A percentile compares a stretch with the other conserved stretches of the same genome.
Conservation (phyloP, 2,888 invertebrate species). For the Rhagium mordax region DNA sequence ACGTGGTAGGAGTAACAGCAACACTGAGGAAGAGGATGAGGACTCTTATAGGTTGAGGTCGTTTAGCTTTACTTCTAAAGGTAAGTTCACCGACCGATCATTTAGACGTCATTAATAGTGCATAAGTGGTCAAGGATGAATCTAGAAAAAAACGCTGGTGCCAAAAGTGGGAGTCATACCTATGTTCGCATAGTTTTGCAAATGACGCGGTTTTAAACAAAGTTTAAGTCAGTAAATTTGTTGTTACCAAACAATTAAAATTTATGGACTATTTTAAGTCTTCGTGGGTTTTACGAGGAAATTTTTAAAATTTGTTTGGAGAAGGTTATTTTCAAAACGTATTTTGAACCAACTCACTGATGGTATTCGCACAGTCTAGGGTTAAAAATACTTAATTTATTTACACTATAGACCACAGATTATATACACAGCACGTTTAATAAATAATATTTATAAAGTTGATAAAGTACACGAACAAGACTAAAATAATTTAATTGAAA, state of each 20-base stretch:
- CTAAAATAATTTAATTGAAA: too few relatives aligned
- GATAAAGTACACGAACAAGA: background rate
- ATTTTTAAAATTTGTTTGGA: background rate
- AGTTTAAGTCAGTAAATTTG: too few relatives aligned
- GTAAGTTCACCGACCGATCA: constrained; percentile 68
- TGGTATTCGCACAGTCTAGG: background rate
- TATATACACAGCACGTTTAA: background rate
- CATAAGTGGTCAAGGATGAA: too few relatives aligned
- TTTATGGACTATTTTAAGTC: background rate
- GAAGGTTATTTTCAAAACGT: background rate
- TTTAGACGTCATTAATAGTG: too few relatives aligned
- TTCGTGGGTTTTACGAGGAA: background rate
- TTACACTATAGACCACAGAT: background rate
- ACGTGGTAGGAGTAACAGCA: constrained; percentile 52
- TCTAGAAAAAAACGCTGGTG: background rate
- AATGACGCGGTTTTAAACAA: too few relatives aligned
- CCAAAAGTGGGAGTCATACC: constrained; percentile 16
- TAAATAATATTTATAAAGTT: background rate
- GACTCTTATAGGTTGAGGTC: constrained; percentile 92
- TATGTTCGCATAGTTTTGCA: constrained; percentile 2
- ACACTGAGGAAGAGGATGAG: constrained; percentile 77
- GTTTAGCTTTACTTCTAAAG: constrained; percentile 94
- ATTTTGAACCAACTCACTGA: background rate
- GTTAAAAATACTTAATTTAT: constrained; percentile 22
- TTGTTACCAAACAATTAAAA: too few relatives aligned